These are phyloP conservation scores for Dolichomitus sp. DNA, from an alignment of 2,888 invertebrate genomes.

Conservation along the genomic window DNA sequence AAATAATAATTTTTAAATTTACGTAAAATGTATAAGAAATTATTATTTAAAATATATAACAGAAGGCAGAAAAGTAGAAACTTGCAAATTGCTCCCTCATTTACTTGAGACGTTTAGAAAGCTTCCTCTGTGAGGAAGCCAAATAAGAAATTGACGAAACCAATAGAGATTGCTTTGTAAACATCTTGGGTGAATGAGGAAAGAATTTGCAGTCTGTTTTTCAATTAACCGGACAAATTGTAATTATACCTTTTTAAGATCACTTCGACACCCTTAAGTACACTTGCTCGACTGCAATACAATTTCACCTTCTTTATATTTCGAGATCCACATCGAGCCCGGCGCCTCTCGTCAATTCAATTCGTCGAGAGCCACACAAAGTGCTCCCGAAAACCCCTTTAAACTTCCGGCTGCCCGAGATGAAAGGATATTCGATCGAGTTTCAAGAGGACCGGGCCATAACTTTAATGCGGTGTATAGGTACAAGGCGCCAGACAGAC, in stretches of 20 bases:
- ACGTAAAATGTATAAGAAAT: too few relatives aligned
- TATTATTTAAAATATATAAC: too few relatives aligned
- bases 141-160: too few relatives aligned
- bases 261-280: slow-evolving; percentile 9
- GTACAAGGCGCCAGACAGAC: slow-evolving; percentile 63
- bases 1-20: too few relatives aligned
- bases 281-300: slow-evolving; percentile 28
- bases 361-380: slow-evolving; percentile 38
- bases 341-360: slow-evolving; percentile 50
- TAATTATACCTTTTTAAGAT: not conserved
- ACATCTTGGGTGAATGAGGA: too few relatives aligned
- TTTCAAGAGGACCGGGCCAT: slow-evolving; percentile 59
- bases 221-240: too few relatives aligned
- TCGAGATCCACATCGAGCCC: not conserved
- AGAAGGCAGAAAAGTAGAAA: too few relatives aligned
- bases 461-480: slow-evolving; percentile 47
- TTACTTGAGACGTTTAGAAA: too few relatives aligned
- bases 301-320: slow-evolving; percentile 42
- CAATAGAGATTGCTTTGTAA: too few relatives aligned
- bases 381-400: slow-evolving; percentile 51
- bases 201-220: too few relatives aligned
- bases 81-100: too few relatives aligned
- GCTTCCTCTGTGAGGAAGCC: too few relatives aligned
- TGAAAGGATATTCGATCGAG: slow-evolving; percentile 65
- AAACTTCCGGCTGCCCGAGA: slow-evolving; percentile 58